These are phyloP conservation scores for Sipha flava DNA, from an alignment of 1,140 invertebrate species.

Conservation along the genomic window DNA sequence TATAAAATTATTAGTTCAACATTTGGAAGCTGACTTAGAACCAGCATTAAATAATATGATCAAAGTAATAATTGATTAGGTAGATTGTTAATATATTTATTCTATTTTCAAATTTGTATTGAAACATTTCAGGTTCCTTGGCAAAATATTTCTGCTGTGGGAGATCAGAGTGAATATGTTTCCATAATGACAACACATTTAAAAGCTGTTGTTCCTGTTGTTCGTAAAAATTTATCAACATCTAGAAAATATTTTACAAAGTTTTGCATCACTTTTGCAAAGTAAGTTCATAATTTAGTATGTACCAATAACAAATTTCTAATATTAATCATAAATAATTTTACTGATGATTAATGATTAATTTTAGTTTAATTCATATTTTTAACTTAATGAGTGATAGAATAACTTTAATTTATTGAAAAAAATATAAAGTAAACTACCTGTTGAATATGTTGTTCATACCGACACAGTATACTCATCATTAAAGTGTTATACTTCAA, in stretches of 20 bases:
- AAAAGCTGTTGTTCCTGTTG: conserved; percentile 76
- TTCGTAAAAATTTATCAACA: conserved; percentile 85
- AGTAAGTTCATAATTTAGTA: conserved; percentile 50
- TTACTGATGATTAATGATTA: too few species aligned
- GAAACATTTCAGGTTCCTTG: conserved; percentile 74
- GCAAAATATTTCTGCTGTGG: conserved; percentile 84
- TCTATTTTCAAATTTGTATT: conserved; percentile 18
- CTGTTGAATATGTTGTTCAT: too few species aligned
- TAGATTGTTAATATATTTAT: neutral
- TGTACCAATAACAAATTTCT: neutral
- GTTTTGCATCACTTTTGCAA: conserved; percentile 91
- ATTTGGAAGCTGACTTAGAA: conserved; percentile 90
- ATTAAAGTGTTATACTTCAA: too few species aligned
- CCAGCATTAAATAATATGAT: conserved; percentile 85
- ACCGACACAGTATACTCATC: too few species aligned
- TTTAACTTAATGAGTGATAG: too few species aligned
- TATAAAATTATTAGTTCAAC: conserved; percentile 88
- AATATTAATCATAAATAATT: too few species aligned
- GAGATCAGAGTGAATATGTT: conserved; percentile 94
- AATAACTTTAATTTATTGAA: too few species aligned
- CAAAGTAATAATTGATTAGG: conserved; percentile 52
- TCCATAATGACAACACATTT: conserved; percentile 81
- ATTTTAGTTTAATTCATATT: too few species aligned
- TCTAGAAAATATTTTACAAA: conserved; percentile 98
- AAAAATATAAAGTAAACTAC: too few species aligned